Evolutionary conservation across 2,888 invertebrate species (phyloP), one percentile per base, ranked within the genome.

Genomic region (Pseudococcus jackbeardsleyi): DNA sequence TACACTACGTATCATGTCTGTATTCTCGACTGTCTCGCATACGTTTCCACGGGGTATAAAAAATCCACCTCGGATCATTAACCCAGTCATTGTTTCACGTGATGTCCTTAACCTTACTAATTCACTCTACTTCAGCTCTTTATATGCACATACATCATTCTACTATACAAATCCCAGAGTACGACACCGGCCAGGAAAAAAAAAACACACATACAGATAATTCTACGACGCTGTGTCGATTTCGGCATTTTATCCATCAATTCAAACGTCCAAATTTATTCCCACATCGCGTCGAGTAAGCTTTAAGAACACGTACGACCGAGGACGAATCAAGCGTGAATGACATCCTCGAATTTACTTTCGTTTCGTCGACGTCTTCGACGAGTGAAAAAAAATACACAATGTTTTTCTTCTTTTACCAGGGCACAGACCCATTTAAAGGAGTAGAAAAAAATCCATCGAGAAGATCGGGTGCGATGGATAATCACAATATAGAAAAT

Each of bases 261-360:
- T 15, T 68, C 64, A 11, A 64, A 33, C 72, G 72, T 9, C 17
- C 0, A 72, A 72, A 72, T 39, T 33, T 33, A 72, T 72, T 72
- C 72, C 72, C 72, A 72, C 72, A 64, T 22, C 19, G 33, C 33
- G 15, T 82, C 46, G 79, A 72, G 33, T 46, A 46, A 82, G 17
- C 79, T 82, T 82, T 82, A 6, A 46, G 12, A 19, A 33, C 46
- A 82, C 79, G 79, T 82, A 82, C 79, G 79, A 46, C 79, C 79
- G 79, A 46, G n/a, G 46, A 19, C 79, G 46, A 82, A 82, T 82
- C 42, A 82, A 82, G 79, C 79, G 79, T 82, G 79, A 82, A 82
- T 82, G 79, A 82, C 79, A 82, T 82, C 79, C n/a, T 72, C 7
- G n/a, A 72, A 72, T 33, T 72, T 33, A 72, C 72, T 72, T 72